Evolutionary conservation across 2,113 vertebrate genomes (phyloP).

Genomic region (Cygnus atratus): DNA sequence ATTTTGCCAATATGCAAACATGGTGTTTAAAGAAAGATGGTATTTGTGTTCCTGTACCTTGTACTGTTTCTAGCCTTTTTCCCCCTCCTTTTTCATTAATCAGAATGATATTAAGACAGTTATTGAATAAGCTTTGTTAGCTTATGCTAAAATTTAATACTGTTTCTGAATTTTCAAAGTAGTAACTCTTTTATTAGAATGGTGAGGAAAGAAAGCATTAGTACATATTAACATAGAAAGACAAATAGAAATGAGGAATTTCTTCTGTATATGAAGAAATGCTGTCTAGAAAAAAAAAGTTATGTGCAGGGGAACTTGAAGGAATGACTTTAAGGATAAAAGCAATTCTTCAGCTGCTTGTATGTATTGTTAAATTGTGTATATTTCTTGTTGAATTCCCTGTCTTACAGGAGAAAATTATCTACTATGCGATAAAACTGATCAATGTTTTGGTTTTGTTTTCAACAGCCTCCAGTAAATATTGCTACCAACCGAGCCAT

Average conservation of each 20-base stretch:
- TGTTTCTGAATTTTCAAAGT: background rate
- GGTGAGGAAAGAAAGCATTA: background rate
- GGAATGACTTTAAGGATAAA: background rate
- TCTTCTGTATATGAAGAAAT: background rate
- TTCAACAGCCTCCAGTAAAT: conserved; percentile 75
- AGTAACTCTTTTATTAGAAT: background rate
- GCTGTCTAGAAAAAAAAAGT: background rate
- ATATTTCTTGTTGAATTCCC: background rate
- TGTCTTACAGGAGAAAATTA: background rate
- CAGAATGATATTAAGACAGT: background rate
- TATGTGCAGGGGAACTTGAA: background rate
- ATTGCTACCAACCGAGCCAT: conserved; percentile 82
- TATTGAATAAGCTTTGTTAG: background rate
- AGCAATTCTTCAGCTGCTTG: background rate
- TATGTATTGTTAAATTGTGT: background rate
- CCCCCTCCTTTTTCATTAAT: background rate
- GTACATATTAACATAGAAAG: background rate
- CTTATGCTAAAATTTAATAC: background rate
- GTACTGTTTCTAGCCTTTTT: background rate
- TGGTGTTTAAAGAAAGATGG: background rate
- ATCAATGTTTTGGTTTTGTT: conserved; percentile 13
- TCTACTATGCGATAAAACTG: background rate
- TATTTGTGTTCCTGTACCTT: background rate
- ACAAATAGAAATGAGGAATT: background rate
- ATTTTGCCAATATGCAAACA: background rate